These are phyloP conservation scores for Gandaritis pyraliata DNA, from an alignment of 2,888 invertebrate species.

Conservation along the genomic window DNA sequence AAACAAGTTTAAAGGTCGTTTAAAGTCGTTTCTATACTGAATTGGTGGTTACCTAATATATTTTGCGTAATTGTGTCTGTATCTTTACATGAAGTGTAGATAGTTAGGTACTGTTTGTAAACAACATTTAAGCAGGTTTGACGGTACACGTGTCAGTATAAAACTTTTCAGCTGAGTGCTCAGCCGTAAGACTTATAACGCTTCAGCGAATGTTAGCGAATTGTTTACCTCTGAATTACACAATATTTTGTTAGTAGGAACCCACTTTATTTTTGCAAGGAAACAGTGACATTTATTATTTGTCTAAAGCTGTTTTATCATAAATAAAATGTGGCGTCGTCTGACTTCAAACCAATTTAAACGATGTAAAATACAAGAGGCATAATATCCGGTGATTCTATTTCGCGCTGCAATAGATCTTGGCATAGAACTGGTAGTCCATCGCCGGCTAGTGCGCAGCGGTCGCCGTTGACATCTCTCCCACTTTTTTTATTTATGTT, in stretches of 20 bases:
- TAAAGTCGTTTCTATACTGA: background rate
- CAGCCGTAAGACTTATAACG: slow-evolving; percentile 31
- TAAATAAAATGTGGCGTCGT: slow-evolving; percentile 25
- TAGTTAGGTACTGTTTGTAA: slow-evolving; percentile 16
- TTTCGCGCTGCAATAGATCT: slow-evolving; percentile 37
- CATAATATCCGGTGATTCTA: slow-evolving; percentile 36
- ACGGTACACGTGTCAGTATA: slow-evolving; percentile 12
- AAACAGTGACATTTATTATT: slow-evolving; percentile 39
- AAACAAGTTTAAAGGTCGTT: background rate
- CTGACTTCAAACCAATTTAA: slow-evolving; percentile 36
- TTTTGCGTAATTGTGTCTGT: background rate
- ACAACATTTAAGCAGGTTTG: slow-evolving; percentile 13
- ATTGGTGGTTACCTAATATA: background rate
- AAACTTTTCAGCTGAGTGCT: slow-evolving; percentile 17
- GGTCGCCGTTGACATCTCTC: slow-evolving; percentile 55
- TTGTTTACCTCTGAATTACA: slow-evolving; percentile 38
- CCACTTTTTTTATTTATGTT: slow-evolving; percentile 72
- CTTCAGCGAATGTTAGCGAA: slow-evolving; percentile 30
- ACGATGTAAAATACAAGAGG: slow-evolving; percentile 32
- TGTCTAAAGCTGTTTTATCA: slow-evolving; percentile 24
- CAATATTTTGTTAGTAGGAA: slow-evolving; percentile 25
- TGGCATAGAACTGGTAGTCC: slow-evolving; percentile 39
- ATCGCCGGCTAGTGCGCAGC: slow-evolving; percentile 42
- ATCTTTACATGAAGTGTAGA: slow-evolving; percentile 1
- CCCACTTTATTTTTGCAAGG: slow-evolving; percentile 31